A percentile compares a stretch with the other conserved stretches of the same genome.
phyloP scores from a whole-genome alignment of 2,797 vertebrate species.

The Argentina silus region DNA sequence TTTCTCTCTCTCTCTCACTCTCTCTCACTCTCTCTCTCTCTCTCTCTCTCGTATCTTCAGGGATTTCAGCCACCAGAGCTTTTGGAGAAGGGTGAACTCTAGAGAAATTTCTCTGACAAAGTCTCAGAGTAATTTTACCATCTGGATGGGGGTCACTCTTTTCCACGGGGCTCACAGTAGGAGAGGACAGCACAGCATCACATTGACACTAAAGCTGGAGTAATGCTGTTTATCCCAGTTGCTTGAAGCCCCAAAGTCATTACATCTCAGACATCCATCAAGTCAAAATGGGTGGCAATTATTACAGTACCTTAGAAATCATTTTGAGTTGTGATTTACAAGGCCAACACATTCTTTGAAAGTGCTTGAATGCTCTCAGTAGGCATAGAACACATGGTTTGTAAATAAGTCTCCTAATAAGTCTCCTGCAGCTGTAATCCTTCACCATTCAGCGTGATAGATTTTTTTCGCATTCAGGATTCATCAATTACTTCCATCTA shows the following conservation, averaged over 20 bases:
- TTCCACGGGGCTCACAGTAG: conserved; percentile 39
- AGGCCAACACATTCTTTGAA: conserved; percentile 19
- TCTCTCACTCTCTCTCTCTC: neutral
- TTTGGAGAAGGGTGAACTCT: conserved; percentile 54
- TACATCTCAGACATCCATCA: neutral
- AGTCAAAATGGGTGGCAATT: neutral
- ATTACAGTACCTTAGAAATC: no score
- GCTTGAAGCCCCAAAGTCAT: conserved; percentile 21
- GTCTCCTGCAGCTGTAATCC: conserved; percentile 39
- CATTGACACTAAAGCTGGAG: conserved; percentile 37
- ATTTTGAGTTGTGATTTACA: conserved; percentile 24
- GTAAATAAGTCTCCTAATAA: conserved; percentile 25
- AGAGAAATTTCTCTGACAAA: conserved; percentile 27
- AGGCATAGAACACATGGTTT: conserved; percentile 18
- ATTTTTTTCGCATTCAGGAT: conserved; percentile 23
- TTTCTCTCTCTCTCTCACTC: neutral
- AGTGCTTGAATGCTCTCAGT: conserved; percentile 1
- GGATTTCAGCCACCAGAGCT: conserved; percentile 47
- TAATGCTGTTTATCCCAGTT: conserved; percentile 32
- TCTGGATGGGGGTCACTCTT: conserved; percentile 61
- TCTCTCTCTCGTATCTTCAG: conserved; percentile 16
- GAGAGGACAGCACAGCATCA: conserved; percentile 35
- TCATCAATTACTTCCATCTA: neutral
- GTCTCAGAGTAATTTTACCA: conserved; percentile 62
- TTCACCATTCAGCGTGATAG: conserved; percentile 37